Evolutionary conservation across 2,113 vertebrate species (phyloP), one percentile per base, ranked within the genome.

Genomic region (Illadopsis cleaveri): DNA sequence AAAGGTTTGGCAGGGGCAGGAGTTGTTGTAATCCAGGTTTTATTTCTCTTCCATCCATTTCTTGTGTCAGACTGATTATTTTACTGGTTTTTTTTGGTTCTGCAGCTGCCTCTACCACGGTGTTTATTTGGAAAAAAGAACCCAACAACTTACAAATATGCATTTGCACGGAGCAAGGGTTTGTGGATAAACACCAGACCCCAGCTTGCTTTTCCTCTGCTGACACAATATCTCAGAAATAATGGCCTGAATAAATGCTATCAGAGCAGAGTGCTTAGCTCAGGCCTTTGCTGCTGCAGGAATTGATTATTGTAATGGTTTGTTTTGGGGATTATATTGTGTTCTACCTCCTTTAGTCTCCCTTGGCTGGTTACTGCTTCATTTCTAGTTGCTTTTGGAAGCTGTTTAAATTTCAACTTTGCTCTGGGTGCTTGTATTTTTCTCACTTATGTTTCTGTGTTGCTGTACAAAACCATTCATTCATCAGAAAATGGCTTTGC

Each of bases 241-340:
- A 94, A 97, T 62, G 91, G 71, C n/a, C 92, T 44, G 87, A 60
- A 54, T 65, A 66, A 96, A 81, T 25, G 57, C 48, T 76, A 13
- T 21, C 38, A 12, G 38, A 73, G 93, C 80, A 94, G 79, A 87
- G 79, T 87, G 93, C 91, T 90, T 53, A 96, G 92, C 56, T 66
- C 72, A 75, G 64, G 68, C 76, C 87, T 97, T 86, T 47, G 85
- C 93, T 94, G 72, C 85, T 85, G 23, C 47, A 92, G 82, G 47
- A 88, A 96, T 93, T 18, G 82, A 93, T 95, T 94, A 54, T 68
- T 61, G 62, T 35, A 45, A 66, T 96, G 60, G 44, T 95, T 95
- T 94, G 68, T 89, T 93, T 85, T 23, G 8, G 6, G 56, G 44
- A 80, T 96, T 82, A 65, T 48, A 33, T 57, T 15, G 8, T n/a